Conservation (phyloP, 2,797 vertebrate species). For the Triplophysa yarkandensis region DNA sequence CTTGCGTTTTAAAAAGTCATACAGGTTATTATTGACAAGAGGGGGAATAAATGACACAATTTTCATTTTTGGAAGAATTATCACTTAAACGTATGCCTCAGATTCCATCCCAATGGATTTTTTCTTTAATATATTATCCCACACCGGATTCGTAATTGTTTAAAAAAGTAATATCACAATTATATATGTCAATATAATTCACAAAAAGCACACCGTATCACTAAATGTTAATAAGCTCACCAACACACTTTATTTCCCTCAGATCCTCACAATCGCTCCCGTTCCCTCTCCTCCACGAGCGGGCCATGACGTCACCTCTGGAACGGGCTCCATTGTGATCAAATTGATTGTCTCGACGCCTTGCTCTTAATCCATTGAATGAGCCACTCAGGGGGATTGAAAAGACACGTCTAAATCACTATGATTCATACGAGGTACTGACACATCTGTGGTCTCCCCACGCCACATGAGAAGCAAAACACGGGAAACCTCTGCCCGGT, state of each 20-base stretch:
- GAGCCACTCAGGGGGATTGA: constrained; percentile 61
- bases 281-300: constrained; percentile 22
- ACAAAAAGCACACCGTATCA: background rate
- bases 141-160: background rate
- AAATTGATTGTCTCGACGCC: constrained; percentile 61
- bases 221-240: background rate
- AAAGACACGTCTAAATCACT: constrained; percentile 61
- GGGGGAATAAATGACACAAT: no score
- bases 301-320: constrained; percentile 58
- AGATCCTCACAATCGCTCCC: constrained; percentile 7
- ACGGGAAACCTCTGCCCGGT: constrained; percentile 28
- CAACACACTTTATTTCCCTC: background rate
- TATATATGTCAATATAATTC: background rate
- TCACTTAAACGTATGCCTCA: no score
- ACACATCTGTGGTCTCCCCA: constrained; percentile 39
- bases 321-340: constrained; percentile 58
- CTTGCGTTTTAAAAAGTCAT: no score
- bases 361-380: constrained; percentile 62
- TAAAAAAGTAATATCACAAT: no score
- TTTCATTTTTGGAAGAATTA: no score
- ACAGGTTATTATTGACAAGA: no score
- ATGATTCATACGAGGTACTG: constrained; percentile 51
- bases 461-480: constrained; percentile 17
- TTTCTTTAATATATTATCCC: no score
- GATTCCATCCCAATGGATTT: no score